Evolutionary conservation across 1,140 invertebrate species (phyloP).

Genomic region (Euglossa dilemma): DNA sequence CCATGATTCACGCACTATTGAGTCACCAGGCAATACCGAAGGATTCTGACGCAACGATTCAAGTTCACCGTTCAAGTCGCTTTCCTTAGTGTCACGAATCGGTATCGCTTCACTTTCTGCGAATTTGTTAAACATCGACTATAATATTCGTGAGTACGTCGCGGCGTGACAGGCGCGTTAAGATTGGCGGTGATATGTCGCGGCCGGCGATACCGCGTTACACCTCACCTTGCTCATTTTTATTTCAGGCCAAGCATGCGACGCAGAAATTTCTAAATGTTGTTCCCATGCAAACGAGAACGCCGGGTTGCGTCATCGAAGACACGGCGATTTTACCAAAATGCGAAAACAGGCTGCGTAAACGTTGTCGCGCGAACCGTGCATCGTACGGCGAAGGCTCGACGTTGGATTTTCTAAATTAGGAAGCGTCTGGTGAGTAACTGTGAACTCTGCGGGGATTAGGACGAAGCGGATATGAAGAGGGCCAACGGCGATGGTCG

Average conservation of each 20-base stretch:
- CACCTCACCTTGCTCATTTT: constrained; percentile 11
- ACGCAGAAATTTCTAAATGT: constrained; percentile 1
- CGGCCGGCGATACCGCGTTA: not conserved
- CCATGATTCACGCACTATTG: not conserved
- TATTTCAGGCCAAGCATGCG: constrained; percentile 9
- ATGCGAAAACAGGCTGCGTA: not conserved
- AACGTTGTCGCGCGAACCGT: no score
- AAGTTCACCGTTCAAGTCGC: not conserved
- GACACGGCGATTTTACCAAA: not conserved
- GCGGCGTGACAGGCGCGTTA: constrained; percentile 13
- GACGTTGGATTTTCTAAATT: not conserved
- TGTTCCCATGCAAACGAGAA: not conserved
- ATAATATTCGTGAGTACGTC: not conserved
- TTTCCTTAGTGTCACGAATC: not conserved
- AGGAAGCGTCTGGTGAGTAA: not conserved
- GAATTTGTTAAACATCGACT: not conserved
- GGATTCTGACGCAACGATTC: not conserved
- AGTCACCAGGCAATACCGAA: not conserved
- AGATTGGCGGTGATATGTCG: not conserved
- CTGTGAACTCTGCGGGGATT: not conserved
- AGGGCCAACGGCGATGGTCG: constrained; percentile 19
- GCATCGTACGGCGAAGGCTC: no score
- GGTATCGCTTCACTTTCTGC: not conserved
- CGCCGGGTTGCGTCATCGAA: not conserved
- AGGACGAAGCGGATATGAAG: not conserved